These are phyloP conservation scores for Bombus superbus DNA, from an alignment of 1,140 invertebrate genomes.

Conservation along the genomic window DNA sequence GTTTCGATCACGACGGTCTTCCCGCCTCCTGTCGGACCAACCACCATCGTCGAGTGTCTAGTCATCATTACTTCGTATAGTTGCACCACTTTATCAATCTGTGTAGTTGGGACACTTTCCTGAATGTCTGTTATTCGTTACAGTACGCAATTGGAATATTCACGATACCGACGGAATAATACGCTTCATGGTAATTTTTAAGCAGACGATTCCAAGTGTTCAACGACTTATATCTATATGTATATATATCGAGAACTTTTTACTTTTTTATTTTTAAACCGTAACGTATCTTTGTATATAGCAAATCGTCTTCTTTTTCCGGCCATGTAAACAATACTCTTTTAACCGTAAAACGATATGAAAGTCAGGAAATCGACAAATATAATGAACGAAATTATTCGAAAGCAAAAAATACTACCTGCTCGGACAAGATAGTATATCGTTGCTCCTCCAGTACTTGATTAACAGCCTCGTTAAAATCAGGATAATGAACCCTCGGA, in stretches of 20 bases:
- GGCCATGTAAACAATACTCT: too few relatives aligned
- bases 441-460: slow-evolving; percentile 85
- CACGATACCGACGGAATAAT: neutral
- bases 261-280: too few relatives aligned
- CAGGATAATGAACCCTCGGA: slow-evolving; percentile 91
- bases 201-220: too few relatives aligned
- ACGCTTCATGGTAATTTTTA: neutral
- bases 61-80: slow-evolving; percentile 97
- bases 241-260: too few relatives aligned
- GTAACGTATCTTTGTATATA: too few relatives aligned
- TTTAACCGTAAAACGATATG: too few relatives aligned
- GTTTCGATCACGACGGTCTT: slow-evolving; percentile 94
- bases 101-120: neutral
- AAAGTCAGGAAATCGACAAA: too few relatives aligned
- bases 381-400: too few relatives aligned
- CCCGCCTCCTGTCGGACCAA: slow-evolving; percentile 95
- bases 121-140: neutral
- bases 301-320: too few relatives aligned
- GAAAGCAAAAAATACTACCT: slow-evolving; percentile 82
- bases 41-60: slow-evolving; percentile 94
- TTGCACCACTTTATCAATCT: slow-evolving; percentile 93
- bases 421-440: slow-evolving; percentile 90
- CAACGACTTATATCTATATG: too few relatives aligned
- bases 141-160: neutral
- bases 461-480: slow-evolving; percentile 91